Evolutionary conservation across 2,113 vertebrate species (phyloP).

Genomic region (Scalopus aquaticus): DNA sequence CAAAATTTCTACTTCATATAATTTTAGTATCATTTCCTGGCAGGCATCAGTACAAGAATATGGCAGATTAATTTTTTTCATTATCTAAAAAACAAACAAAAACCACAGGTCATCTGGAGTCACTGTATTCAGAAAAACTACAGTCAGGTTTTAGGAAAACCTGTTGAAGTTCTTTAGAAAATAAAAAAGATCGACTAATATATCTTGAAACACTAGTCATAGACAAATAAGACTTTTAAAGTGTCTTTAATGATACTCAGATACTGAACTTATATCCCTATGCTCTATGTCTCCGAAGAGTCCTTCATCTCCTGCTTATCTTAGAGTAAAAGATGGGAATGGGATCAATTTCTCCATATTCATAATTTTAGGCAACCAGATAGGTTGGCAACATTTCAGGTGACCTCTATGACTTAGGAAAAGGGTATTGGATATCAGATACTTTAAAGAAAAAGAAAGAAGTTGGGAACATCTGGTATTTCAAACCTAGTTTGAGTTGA

Average conservation of each 20-base stretch:
- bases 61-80: constrained; percentile 61
- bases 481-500: constrained; percentile 67
- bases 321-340: constrained; percentile 35
- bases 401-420: constrained; percentile 61
- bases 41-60: constrained; percentile 60
- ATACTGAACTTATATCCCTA: constrained; percentile 19
- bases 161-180: constrained; percentile 20
- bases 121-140: constrained; percentile 65
- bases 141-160: constrained; percentile 20
- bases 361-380: constrained; percentile 70
- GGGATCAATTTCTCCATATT: constrained; percentile 72
- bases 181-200: not conserved
- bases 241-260: not conserved
- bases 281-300: not conserved
- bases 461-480: constrained; percentile 76
- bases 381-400: constrained; percentile 74
- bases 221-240: too few species aligned
- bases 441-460: constrained; percentile 55
- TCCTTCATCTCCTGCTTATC: not conserved
- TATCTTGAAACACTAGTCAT: constrained; percentile 27
- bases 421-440: constrained; percentile 65
- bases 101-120: constrained; percentile 12
- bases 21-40: constrained; percentile 69
- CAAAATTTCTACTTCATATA: constrained; percentile 51
- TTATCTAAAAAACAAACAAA: constrained; percentile 31